phyloP scores from a whole-genome alignment of 2,797 vertebrate species.

The Peromyscus attwateri region DNA sequence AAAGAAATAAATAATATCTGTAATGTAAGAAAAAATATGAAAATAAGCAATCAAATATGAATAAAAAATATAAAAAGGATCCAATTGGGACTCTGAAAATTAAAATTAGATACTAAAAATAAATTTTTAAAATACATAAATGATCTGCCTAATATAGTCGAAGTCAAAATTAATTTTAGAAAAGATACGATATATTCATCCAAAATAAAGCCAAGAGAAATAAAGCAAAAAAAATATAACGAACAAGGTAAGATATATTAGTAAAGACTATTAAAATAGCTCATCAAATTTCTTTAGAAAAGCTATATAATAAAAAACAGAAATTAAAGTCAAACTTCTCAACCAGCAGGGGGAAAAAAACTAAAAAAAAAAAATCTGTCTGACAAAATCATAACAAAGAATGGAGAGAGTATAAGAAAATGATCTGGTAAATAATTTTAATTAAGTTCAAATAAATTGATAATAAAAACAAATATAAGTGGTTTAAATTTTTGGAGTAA shows the following conservation, averaged over 20 bases:
- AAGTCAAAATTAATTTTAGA: constrained; percentile 24
- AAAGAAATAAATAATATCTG: constrained; percentile 52
- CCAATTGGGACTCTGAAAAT: neutral
- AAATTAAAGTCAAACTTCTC: neutral
- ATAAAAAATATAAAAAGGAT: neutral
- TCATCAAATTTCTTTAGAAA: constrained; percentile 24
- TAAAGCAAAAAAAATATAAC: constrained; percentile 20
- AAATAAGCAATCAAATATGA: neutral
- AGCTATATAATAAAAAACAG: neutral
- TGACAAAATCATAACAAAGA: neutral
- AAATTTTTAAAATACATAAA: neutral
- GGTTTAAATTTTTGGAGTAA: neutral
- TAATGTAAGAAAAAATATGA: constrained; percentile 25
- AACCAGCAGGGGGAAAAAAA: neutral
- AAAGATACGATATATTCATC: neutral
- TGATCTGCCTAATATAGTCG: neutral
- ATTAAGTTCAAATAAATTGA: constrained; percentile 11
- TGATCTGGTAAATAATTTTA: neutral
- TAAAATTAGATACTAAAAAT: constrained; percentile 33
- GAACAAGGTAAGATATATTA: neutral
- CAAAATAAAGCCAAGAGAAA: constrained; percentile 7
- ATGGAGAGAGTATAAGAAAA: neutral
- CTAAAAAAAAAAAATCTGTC: constrained; percentile 6
- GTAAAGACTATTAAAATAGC: neutral
- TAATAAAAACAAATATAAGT: neutral